phyloP scores from a whole-genome alignment of 2,113 vertebrate species.

The Phaethon lepturus region DNA sequence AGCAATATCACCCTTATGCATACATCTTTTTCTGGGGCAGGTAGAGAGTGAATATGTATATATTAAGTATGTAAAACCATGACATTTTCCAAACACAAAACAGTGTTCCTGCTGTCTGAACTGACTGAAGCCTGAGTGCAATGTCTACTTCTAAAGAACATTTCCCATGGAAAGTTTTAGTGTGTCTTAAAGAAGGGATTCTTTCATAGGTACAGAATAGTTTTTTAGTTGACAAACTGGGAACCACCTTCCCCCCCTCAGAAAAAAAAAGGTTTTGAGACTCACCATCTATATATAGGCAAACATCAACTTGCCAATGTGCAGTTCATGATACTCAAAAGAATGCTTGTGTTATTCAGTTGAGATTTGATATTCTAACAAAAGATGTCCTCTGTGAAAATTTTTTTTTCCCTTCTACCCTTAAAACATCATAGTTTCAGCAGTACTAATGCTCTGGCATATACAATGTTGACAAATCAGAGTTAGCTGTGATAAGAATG shows the following conservation, averaged over 20 bases:
- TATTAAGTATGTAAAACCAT: background rate
- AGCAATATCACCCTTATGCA: too few species aligned
- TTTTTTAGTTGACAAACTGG: background rate
- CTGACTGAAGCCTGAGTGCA: background rate
- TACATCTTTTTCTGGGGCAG: background rate
- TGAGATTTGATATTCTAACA: accelerated
- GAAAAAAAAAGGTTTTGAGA: background rate
- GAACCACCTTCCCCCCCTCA: background rate
- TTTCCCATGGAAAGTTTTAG: background rate
- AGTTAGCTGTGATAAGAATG: background rate
- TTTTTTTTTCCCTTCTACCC: background rate
- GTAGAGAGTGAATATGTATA: background rate
- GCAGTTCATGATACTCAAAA: background rate
- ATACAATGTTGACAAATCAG: background rate
- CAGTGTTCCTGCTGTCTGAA: background rate
- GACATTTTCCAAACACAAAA: background rate
- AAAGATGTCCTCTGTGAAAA: background rate
- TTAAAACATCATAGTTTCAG: background rate
- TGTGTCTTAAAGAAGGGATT: background rate
- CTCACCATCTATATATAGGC: background rate
- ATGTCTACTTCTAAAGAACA: background rate
- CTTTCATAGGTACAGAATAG: background rate
- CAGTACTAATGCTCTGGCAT: background rate
- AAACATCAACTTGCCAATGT: background rate
- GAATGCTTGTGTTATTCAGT: background rate